A percentile compares a stretch with the other conserved stretches of the same genome.
Evolutionary conservation across 2,113 vertebrate species (phyloP).

Genomic region (Odocoileus virginianus): DNA sequence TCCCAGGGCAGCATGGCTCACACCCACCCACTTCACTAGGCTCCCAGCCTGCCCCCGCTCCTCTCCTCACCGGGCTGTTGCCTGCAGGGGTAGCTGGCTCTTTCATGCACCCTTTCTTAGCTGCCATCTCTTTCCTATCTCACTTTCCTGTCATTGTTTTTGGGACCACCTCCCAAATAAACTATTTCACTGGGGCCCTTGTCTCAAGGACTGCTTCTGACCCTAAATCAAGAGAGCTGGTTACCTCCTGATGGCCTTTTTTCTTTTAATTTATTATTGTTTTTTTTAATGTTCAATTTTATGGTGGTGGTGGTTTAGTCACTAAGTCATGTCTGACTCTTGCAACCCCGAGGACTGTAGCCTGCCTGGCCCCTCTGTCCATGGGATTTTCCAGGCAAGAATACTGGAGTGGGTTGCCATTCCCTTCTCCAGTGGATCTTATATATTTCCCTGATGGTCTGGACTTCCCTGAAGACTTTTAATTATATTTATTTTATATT

Average conservation of each 20-base stretch:
- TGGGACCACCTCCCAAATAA: background rate
- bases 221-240: background rate
- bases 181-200: background rate
- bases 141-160: background rate
- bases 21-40: background rate
- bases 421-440: background rate
- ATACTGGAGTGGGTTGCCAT: background rate
- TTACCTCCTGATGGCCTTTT: background rate
- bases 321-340: background rate
- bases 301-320: background rate
- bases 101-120: background rate
- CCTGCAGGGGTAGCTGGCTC: background rate
- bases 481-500: background rate
- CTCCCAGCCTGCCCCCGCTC: background rate
- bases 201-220: background rate
- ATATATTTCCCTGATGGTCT: background rate
- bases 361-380: background rate
- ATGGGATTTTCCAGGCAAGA: background rate
- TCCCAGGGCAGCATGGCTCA: background rate
- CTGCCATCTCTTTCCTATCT: background rate
- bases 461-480: background rate
- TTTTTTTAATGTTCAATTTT: background rate
- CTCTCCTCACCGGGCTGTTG: background rate
- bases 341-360: background rate
- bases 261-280: background rate